Evolutionary conservation across 2,113 vertebrate species (phyloP), one percentile per base, ranked within the genome.

Genomic region (Coptodon bakossiorum): DNA sequence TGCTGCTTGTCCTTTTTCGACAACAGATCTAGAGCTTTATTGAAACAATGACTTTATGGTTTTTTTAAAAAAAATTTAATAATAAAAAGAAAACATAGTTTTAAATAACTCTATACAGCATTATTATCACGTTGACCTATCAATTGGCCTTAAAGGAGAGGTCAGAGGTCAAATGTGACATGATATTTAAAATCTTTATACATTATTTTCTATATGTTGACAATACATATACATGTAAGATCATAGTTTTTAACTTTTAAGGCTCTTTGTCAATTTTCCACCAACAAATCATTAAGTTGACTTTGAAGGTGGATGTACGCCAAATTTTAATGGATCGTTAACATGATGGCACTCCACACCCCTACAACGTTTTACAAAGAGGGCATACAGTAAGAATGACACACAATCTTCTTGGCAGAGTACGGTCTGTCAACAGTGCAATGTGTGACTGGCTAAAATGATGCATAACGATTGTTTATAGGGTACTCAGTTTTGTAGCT

Each of bases 221-320:
- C 10, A 38, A 66, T 13, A 66, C 17, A 66, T n/a, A 66, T 38
- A 3, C 19, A 12, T 22, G 61, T 66, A 2, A 66, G 10, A 12
- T 66, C 9, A 66, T 36, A n/a, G 61, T 7, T 66, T 66, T 66
- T 36, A 12, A 0, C 0, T 66, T 38, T 66, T 66, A 66, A 38
- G 10, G 61, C 61, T 66, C 31, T 38, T 66, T 66, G 1, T 66
- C 0, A 38, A 0, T 13, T 0, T 66, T 66, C 34, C 34, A 66
- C 34, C 61, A 66, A 3, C 38, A 66, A 29, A 59, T 29, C 56
- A 59, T 16, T 9, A 29, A 59, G 1, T 68, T 38, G 34, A 68
- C 34, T 66, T n/a, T 38, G 34, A 38, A 38, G 0, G 17, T 66
- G 0, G 61, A 38, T 19, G 29, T 34, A 63, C 0, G 31, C 9